Evolutionary conservation across 2,113 vertebrate genomes (phyloP), one percentile per base, ranked within the genome.

Genomic region (Eolophus roseicapilla): DNA sequence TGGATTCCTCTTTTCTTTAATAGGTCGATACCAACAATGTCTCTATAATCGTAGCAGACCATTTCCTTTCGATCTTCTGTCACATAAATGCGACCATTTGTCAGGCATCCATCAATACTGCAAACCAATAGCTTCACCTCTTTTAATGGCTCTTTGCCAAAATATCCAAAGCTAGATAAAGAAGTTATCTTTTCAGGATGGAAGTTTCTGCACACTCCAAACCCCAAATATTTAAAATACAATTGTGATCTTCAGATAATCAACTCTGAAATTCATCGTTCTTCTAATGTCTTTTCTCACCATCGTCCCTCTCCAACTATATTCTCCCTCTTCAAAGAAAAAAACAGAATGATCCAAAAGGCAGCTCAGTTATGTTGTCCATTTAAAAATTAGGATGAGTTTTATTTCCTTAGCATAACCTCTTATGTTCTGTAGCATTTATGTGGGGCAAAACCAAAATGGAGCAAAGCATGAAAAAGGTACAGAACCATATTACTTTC

Each of bases 111-210:
- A 11, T 98, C 99, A 46, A 99, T 78, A 28, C 97, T 98, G 92
- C 98, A 99, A 88, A 99, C 97, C 94, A 99, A 90, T 28, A 99
- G 97, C 68, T 97, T 98, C 74, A 99, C 98, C 81, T 98, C 97
- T 81, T 98, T 98, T 6, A 98, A 97, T 8, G 97, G 98, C 65
- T 97, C 97, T 68, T 97, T 98, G 24, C 99, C 99, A 67, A 99
- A 99, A 98, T 99, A 99, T 23, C 99, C 99, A 49, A 98, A 99
- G 92, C 99, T 99, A 93, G 64, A 97, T 44, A 84, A 92, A 97
- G 68, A 97, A 97, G 80, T 65, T 82, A 88, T n/a, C 33, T 80
- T 86, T 96, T 96, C 70, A 96, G 74, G n/a, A 76, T 37, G 25
- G 12, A 83, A 76, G 33, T 9, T 85, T 63, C 37, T 84, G 50